Evolutionary conservation across 2,797 vertebrate species (phyloP), one percentile per base, ranked within the genome.

Genomic region (Microchirus variegatus): DNA sequence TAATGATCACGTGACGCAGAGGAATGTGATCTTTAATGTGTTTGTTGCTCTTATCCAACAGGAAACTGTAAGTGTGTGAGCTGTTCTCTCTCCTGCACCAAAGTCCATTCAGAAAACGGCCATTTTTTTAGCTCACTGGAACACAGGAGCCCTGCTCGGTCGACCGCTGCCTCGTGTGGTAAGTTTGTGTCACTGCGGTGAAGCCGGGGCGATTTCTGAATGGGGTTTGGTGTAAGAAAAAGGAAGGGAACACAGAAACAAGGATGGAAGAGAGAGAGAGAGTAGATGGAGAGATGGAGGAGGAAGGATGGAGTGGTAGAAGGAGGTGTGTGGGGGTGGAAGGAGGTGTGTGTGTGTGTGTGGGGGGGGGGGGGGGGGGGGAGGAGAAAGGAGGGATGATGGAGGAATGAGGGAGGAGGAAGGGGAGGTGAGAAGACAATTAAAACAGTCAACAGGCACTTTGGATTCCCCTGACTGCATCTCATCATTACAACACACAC

Each of bases 381-480:
- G 19, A 3, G 19, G 10, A 22, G 12, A 18, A 22, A 13, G 46
- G 8, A 48, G 5, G 19, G 17, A 6, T 19, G 26, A 49, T 46
- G 44, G 44, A 46, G 16, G 16, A 16, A 19, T 47, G 47, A 49
- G 6, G 47, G 22, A 16, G 47, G 22, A 16, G 36, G 8, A 10
- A 40, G 18, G 37, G 13, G 52, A 53, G 52, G 86, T 78, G 80
- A 79, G 79, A 84, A 80, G 71, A 82, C 78, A 79, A 83, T 88
- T 89, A 77, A 89, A 84, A 86, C 81, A 88, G 81, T 84, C 83
- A 73, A 78, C 81, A 55, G 78, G 81, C 87, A 87, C 86, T 89
- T 87, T 87, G 78, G 67, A 87, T 76, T 86, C 87, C 86, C 86
- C 49, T 1, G 77, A 52, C 80, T 79, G 42, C 71, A 65, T 76